Evolutionary conservation across 2,888 invertebrate genomes (phyloP).

Genomic region (Amiota communis): DNA sequence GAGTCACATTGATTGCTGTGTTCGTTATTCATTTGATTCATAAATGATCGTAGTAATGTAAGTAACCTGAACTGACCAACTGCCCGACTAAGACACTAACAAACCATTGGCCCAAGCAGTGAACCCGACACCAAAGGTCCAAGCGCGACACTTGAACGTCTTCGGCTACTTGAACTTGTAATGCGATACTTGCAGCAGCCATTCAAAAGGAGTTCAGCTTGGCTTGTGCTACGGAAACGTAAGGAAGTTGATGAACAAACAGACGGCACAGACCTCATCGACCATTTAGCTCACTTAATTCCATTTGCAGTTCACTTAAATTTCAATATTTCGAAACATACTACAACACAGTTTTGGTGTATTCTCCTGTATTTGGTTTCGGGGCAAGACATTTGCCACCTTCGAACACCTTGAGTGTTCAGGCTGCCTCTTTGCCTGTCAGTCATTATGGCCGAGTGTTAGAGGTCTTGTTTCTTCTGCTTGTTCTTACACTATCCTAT

Average conservation of each 20-base stretch:
- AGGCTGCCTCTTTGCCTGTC: neutral
- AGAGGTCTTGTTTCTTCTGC: slow-evolving; percentile 57
- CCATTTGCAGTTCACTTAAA: slow-evolving; percentile 57
- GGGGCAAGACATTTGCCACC: slow-evolving; percentile 30
- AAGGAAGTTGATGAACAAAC: slow-evolving; percentile 47
- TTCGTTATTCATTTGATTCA: neutral
- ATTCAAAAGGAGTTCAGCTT: slow-evolving; percentile 44
- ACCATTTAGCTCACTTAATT: slow-evolving; percentile 5
- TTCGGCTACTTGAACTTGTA: slow-evolving; percentile 43
- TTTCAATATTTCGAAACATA: slow-evolving; percentile 47
- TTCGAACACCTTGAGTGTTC: slow-evolving; percentile 36
- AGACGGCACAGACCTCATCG: neutral
- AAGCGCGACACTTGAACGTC: slow-evolving; percentile 48
- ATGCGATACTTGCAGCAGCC: slow-evolving; percentile 47
- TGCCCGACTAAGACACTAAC: neutral
- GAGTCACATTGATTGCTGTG: neutral
- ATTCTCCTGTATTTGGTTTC: slow-evolving; percentile 25
- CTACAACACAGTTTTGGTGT: slow-evolving; percentile 35
- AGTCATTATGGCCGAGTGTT: slow-evolving; percentile 48
- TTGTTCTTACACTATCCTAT: slow-evolving; percentile 48
- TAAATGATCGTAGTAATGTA: slow-evolving; percentile 11
- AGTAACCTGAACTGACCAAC: slow-evolving; percentile 10
- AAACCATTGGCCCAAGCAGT: neutral
- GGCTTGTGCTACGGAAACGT: slow-evolving; percentile 63
- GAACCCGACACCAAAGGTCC: slow-evolving; percentile 17